Percentiles rank a stretch among this genome's conserved stretches.
These are phyloP conservation scores for Scaptomyza caliginosa DNA, from an alignment of 2,888 invertebrate species.

Conservation along the genomic window DNA sequence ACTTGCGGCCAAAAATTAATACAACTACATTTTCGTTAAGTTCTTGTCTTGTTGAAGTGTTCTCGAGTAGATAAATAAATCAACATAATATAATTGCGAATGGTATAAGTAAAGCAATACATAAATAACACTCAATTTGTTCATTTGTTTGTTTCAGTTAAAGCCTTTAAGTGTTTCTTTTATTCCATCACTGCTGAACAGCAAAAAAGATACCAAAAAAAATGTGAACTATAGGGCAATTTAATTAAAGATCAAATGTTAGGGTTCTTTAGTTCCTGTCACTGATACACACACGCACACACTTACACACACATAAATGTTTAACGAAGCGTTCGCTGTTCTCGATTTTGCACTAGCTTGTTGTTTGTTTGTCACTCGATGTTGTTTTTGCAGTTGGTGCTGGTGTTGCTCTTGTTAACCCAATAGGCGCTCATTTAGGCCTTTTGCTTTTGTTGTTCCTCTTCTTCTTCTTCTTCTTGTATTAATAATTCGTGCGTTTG, in stretches of 20 bases:
- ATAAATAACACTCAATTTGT: neutral
- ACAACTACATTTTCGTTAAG: neutral
- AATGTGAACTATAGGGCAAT: conserved; percentile 36
- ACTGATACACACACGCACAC: neutral
- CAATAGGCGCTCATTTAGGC: conserved; percentile 63
- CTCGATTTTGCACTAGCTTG: conserved; percentile 61
- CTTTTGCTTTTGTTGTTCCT: conserved; percentile 17
- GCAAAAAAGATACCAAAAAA: neutral
- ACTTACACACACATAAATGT: conserved; percentile 52
- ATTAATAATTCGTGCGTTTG: conserved; percentile 77
- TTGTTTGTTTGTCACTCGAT: conserved; percentile 23
- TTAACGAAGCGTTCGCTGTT: conserved; percentile 76
- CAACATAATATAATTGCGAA: neutral
- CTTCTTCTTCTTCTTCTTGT: conserved; percentile 26
- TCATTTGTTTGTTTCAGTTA: neutral
- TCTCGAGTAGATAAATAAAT: neutral
- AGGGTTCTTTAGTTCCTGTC: conserved; percentile 25
- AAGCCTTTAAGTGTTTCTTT: conserved; percentile 3
- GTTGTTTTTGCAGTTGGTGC: conserved; percentile 4
- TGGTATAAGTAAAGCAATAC: no score
- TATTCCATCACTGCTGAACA: conserved; percentile 13
- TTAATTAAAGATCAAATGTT: conserved; percentile 72
- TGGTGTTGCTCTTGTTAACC: conserved; percentile 55
- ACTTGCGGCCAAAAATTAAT: no score
- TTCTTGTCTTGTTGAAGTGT: neutral